Evolutionary conservation across 2,888 invertebrate genomes (phyloP).

Genomic region (Troides oblongomaculatus): DNA sequence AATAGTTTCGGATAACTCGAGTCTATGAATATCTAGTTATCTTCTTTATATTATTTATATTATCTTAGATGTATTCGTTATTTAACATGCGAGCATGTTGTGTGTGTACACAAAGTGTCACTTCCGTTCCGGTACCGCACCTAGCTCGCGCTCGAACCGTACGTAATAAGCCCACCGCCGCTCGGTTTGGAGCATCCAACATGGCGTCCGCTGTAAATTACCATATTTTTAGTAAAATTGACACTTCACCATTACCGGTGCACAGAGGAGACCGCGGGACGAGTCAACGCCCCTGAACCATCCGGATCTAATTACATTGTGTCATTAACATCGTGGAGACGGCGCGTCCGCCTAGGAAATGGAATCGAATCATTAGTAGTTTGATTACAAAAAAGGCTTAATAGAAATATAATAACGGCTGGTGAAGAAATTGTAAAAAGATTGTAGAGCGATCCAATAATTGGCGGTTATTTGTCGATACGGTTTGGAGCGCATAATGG

Average conservation of each 20-base stretch:
- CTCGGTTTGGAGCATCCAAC: slow-evolving; percentile 38
- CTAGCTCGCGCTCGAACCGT: slow-evolving; percentile 15
- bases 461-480: slow-evolving; percentile 80
- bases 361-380: slow-evolving; percentile 81
- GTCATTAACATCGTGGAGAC: slow-evolving; percentile 77
- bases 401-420: slow-evolving; percentile 80
- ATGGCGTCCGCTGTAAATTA: slow-evolving; percentile 58
- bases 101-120: slow-evolving; percentile 1
- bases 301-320: slow-evolving; percentile 79
- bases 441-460: slow-evolving; percentile 80
- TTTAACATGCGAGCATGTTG: not conserved
- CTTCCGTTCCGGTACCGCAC: slow-evolving; percentile 22
- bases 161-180: slow-evolving; percentile 14
- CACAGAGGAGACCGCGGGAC: slow-evolving; percentile 58
- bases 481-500: slow-evolving; percentile 79
- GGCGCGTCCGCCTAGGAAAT: slow-evolving; percentile 80
- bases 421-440: slow-evolving; percentile 80
- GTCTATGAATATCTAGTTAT: too few relatives aligned
- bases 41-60: not conserved
- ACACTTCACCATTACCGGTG: slow-evolving; percentile 71
- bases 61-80: not conserved
- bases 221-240: slow-evolving; percentile 76
- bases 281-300: slow-evolving; percentile 75
- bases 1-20: too few relatives aligned
- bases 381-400: slow-evolving; percentile 81